Evolutionary conservation across 1,140 invertebrate genomes (phyloP), one percentile per base, ranked within the genome.

Genomic region (Cotesia chilonis): DNA sequence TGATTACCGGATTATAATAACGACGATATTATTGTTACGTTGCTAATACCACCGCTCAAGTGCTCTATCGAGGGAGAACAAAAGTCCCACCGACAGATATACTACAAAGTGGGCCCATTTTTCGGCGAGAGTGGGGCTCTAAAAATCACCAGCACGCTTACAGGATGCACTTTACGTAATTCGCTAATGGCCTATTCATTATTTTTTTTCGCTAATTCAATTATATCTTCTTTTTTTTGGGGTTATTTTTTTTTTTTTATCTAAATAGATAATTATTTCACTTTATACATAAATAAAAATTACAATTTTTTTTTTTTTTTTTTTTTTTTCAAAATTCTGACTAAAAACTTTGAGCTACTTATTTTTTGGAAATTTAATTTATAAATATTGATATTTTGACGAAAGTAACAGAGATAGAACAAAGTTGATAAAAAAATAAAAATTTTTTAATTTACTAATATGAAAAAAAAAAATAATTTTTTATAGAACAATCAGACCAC

Each of bases 1-100:
- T 81, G 77, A 80, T 81, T 81, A 79, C 77, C 78, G 74, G 76
- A 79, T 81, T 79, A 79, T 80, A 80, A 79, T 80, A 81, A 80
- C 78, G 78, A 78, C 78, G 74, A 75, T 76, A 76, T 75, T 71
- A 76, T 76, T 78, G 77, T 81, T 81, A 81, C 73, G 74, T 75
- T 73, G 71, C 78, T 80, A 80, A 80, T 78, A 76, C 73, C 75
- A 51, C 71, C 28, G 41, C 41, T 47, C 10, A 47, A 47, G 41
- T 47, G 41, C 41, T 28, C 28, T 28, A 64, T 5, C 10, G 37
- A 69, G 35, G 55, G 20, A 54, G n/a, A 54, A 54, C 9, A 4
- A 20, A 47, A 47, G 6, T 47, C 5, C 4, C 41, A 47, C 6
- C 10, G 41, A 47, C 41, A 10, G 10, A 7, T 28, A 28, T 28